Conservation (phyloP, 1,140 invertebrate genomes). For the Conus ventricosus region DNA sequence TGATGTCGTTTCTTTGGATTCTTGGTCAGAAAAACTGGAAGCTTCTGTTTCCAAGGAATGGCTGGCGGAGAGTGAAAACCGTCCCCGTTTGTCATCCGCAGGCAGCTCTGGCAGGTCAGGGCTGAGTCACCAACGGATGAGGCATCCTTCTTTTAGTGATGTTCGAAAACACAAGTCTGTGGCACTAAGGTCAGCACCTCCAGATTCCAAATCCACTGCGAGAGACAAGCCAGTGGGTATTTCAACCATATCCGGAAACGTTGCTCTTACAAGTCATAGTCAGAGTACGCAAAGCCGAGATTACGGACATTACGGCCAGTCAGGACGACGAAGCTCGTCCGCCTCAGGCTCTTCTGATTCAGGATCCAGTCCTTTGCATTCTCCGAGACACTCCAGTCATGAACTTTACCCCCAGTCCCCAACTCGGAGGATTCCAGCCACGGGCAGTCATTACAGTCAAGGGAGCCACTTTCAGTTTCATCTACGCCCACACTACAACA, state of each 20-base stretch:
- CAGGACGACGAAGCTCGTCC: not conserved
- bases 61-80: conserved; percentile 3
- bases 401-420: not conserved
- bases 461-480: not conserved
- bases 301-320: no score
- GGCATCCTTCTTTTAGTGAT: not conserved
- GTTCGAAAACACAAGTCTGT: conserved; percentile 25
- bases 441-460: not conserved
- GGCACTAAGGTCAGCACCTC: conserved; percentile 14
- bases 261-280: not conserved
- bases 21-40: conserved; percentile 53
- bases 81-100: not conserved
- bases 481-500: not conserved
- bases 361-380: not conserved
- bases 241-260: not conserved
- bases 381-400: not conserved
- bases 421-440: not conserved
- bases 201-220: conserved; percentile 3
- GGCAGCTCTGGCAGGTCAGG: not conserved
- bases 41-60: not conserved
- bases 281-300: not conserved
- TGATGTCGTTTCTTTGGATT: conserved; percentile 55
- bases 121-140: not conserved
- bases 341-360: conserved; percentile 1
- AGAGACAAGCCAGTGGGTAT: not conserved